Evolutionary conservation across 1,140 invertebrate genomes (phyloP).

Genomic region (Thrips palmi): DNA sequence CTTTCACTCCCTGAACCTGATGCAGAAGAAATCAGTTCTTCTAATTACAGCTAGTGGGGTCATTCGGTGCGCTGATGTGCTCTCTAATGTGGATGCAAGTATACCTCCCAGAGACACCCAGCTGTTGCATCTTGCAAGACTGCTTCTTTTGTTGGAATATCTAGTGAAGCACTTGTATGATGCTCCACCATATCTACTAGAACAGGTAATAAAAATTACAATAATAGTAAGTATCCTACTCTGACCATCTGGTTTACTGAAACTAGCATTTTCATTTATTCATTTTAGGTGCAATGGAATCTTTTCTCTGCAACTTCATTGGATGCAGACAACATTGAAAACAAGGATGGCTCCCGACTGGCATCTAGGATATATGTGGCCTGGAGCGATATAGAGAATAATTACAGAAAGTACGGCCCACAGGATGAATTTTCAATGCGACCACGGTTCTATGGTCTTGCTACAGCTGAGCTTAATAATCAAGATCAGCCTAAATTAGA

Average conservation of each 20-base stretch:
- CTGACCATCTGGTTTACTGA: not conserved
- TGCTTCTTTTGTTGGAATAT: slow-evolving; percentile 84
- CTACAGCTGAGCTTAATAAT: slow-evolving; percentile 54
- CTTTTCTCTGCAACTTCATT: slow-evolving; percentile 48
- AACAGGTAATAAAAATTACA: slow-evolving; percentile 37
- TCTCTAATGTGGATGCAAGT: slow-evolving; percentile 31
- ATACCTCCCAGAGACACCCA: slow-evolving; percentile 38
- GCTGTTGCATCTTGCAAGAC: slow-evolving; percentile 60
- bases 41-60: slow-evolving; percentile 52
- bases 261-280: not conserved
- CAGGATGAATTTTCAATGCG: slow-evolving; percentile 58
- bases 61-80: slow-evolving; percentile 42
- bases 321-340: slow-evolving; percentile 23
- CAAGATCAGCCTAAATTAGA: slow-evolving; percentile 62
- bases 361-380: slow-evolving; percentile 47
- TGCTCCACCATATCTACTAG: slow-evolving; percentile 50
- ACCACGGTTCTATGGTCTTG: slow-evolving; percentile 73
- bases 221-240: slow-evolving; percentile 9
- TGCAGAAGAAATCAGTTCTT: slow-evolving; percentile 92
- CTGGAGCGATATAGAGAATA: slow-evolving; percentile 63
- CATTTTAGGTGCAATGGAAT: slow-evolving; percentile 60
- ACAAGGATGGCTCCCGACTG: slow-evolving; percentile 30
- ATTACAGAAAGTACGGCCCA: slow-evolving; percentile 51
- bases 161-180: slow-evolving; percentile 91
- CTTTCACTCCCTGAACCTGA: slow-evolving; percentile 83